Evolutionary conservation across 2,797 vertebrate species (phyloP), one percentile per base, ranked within the genome.

Genomic region (Sebastolobus altivelis): DNA sequence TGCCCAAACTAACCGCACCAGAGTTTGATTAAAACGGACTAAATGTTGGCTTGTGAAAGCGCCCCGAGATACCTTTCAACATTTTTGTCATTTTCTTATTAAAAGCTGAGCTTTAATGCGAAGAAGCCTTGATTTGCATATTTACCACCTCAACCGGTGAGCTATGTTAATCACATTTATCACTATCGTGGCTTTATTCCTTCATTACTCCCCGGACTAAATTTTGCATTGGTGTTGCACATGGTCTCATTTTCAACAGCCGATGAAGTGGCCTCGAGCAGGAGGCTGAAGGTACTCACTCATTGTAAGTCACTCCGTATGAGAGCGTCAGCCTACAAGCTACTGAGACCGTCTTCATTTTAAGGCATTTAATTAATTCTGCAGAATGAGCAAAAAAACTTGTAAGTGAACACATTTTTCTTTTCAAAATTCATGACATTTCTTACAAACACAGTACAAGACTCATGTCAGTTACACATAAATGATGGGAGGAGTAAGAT

Each of bases 111-210:
- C 33, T 70, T 49, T 49, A 59, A 59, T 59, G 16, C n/a, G 59
- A 35, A 35, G 59, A 61, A 35, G n/a, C 49, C 20, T n/a, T 37
- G 35, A 75, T 87, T 87, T 77, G 62, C 31, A 67, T 85, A 63
- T 71, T 81, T 25, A 56, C 14, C 12, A 40, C 55, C 33, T 56
- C 4, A 71, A 63, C n/a, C 43, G 14, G 6, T 72, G 33, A 75
- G 70, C 35, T 38, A n/a, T 43, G 14, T 72, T 83, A 72, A 77
- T 75, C 16, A 63, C 14, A 63, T 72, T 35, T 52, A 81, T 70
- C 31, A 65, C 37, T 55, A 76, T 67, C 52, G 25, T 31, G 35
- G 62, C 37, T 75, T 80, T 62, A 72, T 56, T 72, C 27, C 43
- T 62, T 49, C 25, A 60, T 69, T 68, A 31, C 40, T 63, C 27